Evolutionary conservation across 2,113 vertebrate genomes (phyloP).

Genomic region (Solea solea): DNA sequence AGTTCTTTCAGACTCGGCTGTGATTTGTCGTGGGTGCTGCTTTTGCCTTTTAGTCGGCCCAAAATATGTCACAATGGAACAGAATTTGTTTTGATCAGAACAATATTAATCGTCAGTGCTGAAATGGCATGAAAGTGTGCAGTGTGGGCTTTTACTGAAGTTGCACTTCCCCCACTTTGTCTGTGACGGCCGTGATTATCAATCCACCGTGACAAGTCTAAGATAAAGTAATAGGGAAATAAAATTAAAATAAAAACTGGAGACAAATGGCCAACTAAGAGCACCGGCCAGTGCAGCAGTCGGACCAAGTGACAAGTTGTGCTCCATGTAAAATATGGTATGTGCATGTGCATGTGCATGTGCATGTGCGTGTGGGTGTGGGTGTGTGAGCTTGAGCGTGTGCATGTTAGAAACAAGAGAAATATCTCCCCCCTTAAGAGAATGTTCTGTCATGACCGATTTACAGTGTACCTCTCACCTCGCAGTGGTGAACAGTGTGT

Average conservation of each 20-base stretch:
- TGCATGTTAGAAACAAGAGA: slow-evolving; percentile 46
- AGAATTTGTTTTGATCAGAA: slow-evolving; percentile 18
- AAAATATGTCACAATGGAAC: slow-evolving; percentile 5
- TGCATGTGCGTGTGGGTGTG: slow-evolving; percentile 4
- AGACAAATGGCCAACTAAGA: slow-evolving; percentile 69
- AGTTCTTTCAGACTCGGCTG: slow-evolving; percentile 6
- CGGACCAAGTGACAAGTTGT: slow-evolving; percentile 51
- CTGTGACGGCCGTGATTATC: slow-evolving; percentile 44
- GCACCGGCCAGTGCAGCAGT: slow-evolving; percentile 51
- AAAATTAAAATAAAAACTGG: slow-evolving; percentile 60
- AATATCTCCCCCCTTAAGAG: slow-evolving; percentile 48
- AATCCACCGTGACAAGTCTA: slow-evolving; percentile 47
- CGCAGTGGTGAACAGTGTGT: slow-evolving; percentile 61
- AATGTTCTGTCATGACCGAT: slow-evolving; percentile 64
- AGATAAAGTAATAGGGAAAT: slow-evolving; percentile 63
- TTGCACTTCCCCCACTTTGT: slow-evolving; percentile 45
- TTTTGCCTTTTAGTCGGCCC: not conserved
- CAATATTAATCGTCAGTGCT: slow-evolving; percentile 15
- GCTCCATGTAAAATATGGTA: slow-evolving; percentile 39
- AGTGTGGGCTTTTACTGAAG: slow-evolving; percentile 26
- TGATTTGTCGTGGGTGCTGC: slow-evolving; percentile 6
- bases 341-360: slow-evolving; percentile 9
- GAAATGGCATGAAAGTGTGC: slow-evolving; percentile 15
- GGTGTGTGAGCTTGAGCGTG: not conserved
- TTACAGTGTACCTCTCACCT: slow-evolving; percentile 64